Conservation (phyloP, 2,797 vertebrate species). For the Tokudaia tokunoshimensis region DNA sequence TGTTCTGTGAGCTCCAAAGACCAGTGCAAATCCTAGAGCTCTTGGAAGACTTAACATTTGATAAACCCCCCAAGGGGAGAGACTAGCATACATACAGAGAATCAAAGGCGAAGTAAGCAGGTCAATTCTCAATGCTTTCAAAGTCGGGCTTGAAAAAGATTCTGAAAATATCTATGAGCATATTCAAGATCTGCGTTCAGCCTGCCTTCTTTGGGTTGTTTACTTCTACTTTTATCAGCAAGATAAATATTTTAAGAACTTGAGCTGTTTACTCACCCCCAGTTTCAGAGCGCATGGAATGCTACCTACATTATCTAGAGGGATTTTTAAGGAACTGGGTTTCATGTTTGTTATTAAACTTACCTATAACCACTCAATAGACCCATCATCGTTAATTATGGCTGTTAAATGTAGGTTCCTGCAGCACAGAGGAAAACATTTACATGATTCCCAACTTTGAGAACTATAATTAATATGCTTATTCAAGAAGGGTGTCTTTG, state of each 20-base stretch:
- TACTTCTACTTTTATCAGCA: conserved; percentile 77
- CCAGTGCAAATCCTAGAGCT: conserved; percentile 45
- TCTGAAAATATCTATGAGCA: conserved; percentile 77
- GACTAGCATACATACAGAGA: conserved; percentile 10
- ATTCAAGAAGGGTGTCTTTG: conserved; percentile 70
- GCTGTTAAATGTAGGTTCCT: conserved; percentile 73
- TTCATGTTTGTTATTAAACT: conserved; percentile 73
- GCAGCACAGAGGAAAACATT: conserved; percentile 64
- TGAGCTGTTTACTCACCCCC: conserved; percentile 66
- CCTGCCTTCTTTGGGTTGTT: conserved; percentile 75
- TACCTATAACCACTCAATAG: conserved; percentile 68
- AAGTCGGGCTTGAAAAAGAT: conserved; percentile 68
- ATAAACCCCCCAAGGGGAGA: conserved; percentile 4
- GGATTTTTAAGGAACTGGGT: conserved; percentile 43
- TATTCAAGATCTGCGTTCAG: conserved; percentile 60
- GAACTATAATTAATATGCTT: conserved; percentile 84
- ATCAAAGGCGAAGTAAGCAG: conserved; percentile 76
- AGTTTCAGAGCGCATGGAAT: conserved; percentile 48
- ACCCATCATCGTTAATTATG: conserved; percentile 54
- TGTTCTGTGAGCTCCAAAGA: conserved; percentile 15
- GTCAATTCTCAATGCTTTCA: conserved; percentile 74
- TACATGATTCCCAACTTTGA: conserved; percentile 76
- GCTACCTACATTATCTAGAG: conserved; percentile 35
- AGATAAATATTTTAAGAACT: conserved; percentile 82
- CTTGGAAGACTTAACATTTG: conserved; percentile 43